These are phyloP conservation scores for Gorsachius goisagi DNA, from an alignment of 2,113 vertebrate genomes.

Conservation along the genomic window DNA sequence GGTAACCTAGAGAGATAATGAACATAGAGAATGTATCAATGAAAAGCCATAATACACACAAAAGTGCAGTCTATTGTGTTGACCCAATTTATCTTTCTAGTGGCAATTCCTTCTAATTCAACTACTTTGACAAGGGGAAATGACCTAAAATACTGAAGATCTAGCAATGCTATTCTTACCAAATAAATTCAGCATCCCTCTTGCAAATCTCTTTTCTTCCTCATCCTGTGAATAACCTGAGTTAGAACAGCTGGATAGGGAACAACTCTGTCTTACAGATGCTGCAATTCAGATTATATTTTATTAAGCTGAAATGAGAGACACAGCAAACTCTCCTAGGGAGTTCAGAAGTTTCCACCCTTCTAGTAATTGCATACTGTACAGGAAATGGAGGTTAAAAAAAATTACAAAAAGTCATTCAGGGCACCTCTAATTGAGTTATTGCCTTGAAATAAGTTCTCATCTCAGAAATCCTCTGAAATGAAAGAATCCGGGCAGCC, in stretches of 20 bases:
- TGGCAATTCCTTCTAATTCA: not conserved
- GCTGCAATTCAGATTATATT: constrained; percentile 75
- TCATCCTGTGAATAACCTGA: constrained; percentile 52
- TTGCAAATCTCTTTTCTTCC: constrained; percentile 1
- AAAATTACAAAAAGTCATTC: constrained; percentile 63
- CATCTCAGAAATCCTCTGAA: constrained; percentile 47
- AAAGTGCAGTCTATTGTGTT: not conserved
- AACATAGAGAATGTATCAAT: not conserved
- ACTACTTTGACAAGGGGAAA: not conserved
- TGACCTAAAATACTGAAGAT: not conserved
- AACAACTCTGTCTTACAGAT: constrained; percentile 70
- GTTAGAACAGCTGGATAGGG: constrained; percentile 67
- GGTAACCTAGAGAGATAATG: not conserved
- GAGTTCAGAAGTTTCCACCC: constrained; percentile 79
- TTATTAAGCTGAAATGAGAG: constrained; percentile 79
- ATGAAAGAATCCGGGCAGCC: not conserved
- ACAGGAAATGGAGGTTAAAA: constrained; percentile 74
- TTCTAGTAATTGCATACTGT: constrained; percentile 68
- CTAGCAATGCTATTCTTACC: not conserved
- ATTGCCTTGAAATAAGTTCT: constrained; percentile 60
- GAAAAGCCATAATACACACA: not conserved
- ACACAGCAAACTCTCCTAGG: constrained; percentile 69
- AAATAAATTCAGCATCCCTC: not conserved
- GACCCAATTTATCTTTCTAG: not conserved
- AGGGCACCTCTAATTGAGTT: constrained; percentile 64